These are phyloP conservation scores for Epizoanthus rinbou DNA, from an alignment of 92 coral and sea anemone genomes.

Conservation along the genomic window DNA sequence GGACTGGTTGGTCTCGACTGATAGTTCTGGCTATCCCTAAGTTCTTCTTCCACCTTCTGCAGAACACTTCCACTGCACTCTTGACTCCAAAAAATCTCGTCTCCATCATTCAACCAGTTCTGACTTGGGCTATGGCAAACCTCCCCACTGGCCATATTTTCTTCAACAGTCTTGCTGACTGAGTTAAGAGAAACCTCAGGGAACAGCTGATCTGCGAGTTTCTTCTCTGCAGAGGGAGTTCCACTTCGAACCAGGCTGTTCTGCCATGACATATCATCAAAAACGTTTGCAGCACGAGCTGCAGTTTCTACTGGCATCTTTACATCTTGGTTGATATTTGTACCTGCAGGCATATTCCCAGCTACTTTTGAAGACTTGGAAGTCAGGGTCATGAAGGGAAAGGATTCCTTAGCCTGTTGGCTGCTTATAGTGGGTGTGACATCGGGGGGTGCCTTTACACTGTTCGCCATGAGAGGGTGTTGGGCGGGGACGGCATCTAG, in stretches of 20 bases:
- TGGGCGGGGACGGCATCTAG: not conserved
- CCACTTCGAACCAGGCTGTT: not conserved
- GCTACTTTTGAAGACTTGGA: not conserved
- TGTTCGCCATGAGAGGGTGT: not conserved
- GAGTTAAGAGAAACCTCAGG: not conserved
- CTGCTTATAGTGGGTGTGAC: not conserved
- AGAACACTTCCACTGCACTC: conserved; percentile 24
- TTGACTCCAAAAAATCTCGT: conserved; percentile 35
- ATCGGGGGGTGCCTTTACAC: not conserved
- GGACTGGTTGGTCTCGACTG: not conserved
- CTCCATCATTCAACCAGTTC: conserved; percentile 29
- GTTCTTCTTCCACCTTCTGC: conserved; percentile 40
- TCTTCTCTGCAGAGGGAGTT: not conserved
- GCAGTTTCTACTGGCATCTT: not conserved
- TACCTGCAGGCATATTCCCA: not conserved
- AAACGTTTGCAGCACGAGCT: not conserved
- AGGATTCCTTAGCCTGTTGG: conserved; percentile 9
- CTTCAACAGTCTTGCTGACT: not conserved
- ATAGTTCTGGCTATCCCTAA: conserved; percentile 3
- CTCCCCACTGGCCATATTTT: not conserved
- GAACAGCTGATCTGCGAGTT: conserved; percentile 16
- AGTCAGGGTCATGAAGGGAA: conserved; percentile 21
- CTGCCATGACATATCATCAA: conserved; percentile 15
- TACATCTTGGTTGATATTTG: not conserved
- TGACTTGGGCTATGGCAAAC: not conserved